Evolutionary conservation across 2,797 vertebrate species (phyloP).

Genomic region (Megaceryle alcyon): DNA sequence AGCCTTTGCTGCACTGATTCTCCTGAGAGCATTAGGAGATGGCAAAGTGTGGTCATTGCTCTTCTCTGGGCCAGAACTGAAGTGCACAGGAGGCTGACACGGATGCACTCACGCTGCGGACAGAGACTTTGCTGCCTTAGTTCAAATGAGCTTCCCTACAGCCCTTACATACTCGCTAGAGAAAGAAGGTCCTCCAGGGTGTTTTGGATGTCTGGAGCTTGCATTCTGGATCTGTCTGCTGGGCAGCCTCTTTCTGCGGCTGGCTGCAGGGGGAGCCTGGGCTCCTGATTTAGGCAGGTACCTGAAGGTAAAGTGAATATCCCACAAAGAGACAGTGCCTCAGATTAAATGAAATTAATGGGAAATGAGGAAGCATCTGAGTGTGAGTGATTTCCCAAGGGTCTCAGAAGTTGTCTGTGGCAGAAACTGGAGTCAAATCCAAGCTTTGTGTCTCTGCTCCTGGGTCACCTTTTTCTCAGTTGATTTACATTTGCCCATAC

Average conservation of each 20-base stretch:
- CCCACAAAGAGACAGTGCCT: not conserved
- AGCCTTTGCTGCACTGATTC: not conserved
- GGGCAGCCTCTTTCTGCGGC: not conserved
- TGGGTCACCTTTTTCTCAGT: not conserved
- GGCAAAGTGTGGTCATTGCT: fast-evolving
- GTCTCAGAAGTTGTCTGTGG: not conserved
- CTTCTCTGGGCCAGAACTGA: not conserved
- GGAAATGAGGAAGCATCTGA: not conserved
- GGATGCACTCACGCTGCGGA: not conserved
- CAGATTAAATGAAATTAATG: not conserved
- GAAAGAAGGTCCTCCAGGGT: not conserved
- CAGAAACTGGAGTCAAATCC: not conserved
- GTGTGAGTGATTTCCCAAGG: not conserved
- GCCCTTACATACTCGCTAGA: not conserved
- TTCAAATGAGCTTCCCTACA: not conserved
- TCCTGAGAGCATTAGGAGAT: not conserved
- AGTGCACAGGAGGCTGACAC: not conserved
- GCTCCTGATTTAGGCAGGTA: not conserved
- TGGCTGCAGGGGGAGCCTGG: constrained; percentile 1
- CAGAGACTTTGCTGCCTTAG: not conserved
- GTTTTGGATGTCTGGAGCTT: not conserved
- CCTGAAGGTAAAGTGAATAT: not conserved
- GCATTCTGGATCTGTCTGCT: not conserved
- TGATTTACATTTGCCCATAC: not conserved
- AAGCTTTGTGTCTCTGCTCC: not conserved